Conservation (phyloP, 2,113 vertebrate species). For the Taxidea taxus region DNA sequence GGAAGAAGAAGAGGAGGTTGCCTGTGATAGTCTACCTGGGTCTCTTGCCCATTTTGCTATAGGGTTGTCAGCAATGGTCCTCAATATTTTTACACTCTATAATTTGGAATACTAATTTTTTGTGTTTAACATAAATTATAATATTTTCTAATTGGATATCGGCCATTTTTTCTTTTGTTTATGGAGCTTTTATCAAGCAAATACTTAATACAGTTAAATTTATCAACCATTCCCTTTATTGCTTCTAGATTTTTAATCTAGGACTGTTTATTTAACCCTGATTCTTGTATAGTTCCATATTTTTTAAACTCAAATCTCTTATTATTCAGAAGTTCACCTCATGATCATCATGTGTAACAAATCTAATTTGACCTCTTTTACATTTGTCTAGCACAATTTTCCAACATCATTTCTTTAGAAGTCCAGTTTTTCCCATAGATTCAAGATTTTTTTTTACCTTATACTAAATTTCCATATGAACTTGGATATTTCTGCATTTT, state of each 20-base stretch:
- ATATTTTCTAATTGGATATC: background rate
- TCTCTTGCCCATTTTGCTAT: background rate
- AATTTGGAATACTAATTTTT: background rate
- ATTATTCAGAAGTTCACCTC: background rate
- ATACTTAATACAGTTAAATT: background rate
- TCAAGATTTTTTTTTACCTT: background rate
- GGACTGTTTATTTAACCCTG: background rate
- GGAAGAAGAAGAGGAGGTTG: background rate
- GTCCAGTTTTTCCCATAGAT: background rate
- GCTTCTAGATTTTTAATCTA: background rate
- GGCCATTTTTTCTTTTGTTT: background rate
- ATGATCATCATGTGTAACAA: background rate
- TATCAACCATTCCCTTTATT: background rate
- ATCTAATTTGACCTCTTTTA: background rate
- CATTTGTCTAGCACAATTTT: background rate
- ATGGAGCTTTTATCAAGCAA: background rate
- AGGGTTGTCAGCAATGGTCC: background rate
- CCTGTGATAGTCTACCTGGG: background rate
- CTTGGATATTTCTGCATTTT: background rate
- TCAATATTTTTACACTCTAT: background rate
- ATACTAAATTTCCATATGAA: background rate
- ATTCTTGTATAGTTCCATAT: background rate
- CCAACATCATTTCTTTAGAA: background rate
- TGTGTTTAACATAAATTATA: background rate
- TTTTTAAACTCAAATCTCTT: background rate